Conservation (phyloP, 1,140 invertebrate species). For the Acromyrmex heyeri region DNA sequence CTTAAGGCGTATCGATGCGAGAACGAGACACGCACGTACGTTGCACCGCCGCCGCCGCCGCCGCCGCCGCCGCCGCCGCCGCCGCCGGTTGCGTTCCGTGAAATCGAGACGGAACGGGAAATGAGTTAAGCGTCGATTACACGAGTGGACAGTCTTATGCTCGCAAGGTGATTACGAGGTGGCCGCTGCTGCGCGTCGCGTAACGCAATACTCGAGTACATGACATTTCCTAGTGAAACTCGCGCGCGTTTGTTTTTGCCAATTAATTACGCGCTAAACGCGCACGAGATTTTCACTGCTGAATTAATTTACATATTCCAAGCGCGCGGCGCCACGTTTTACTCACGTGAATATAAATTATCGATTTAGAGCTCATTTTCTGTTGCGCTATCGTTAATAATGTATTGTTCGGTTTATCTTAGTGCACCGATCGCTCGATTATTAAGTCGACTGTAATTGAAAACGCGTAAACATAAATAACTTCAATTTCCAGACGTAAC, state of each 20-base stretch:
- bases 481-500: conserved; percentile 9
- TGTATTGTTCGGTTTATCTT: not conserved
- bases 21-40: conserved; percentile 43
- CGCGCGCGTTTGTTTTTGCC: not conserved
- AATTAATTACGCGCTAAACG: conserved; percentile 33
- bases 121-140: conserved; percentile 50
- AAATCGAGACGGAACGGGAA: conserved; percentile 75
- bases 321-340: not conserved
- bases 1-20: conserved; percentile 2
- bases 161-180: conserved; percentile 44
- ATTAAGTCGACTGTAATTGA: not conserved
- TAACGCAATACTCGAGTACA: conserved; percentile 33
- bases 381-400: not conserved
- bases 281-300: conserved; percentile 25
- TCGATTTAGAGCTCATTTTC: not conserved
- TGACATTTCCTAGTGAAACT: conserved; percentile 58
- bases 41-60: not conserved
- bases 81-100: conserved; percentile 41
- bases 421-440: not conserved
- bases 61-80: too few relatives aligned
- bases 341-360: not conserved
- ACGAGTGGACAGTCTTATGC: conserved; percentile 58
- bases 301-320: not conserved
- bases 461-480: conserved; percentile 19
- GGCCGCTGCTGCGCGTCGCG: conserved; percentile 10